phyloP scores from a whole-genome alignment of 2,797 vertebrate species.

The Gobionotothen gibberifrons region DNA sequence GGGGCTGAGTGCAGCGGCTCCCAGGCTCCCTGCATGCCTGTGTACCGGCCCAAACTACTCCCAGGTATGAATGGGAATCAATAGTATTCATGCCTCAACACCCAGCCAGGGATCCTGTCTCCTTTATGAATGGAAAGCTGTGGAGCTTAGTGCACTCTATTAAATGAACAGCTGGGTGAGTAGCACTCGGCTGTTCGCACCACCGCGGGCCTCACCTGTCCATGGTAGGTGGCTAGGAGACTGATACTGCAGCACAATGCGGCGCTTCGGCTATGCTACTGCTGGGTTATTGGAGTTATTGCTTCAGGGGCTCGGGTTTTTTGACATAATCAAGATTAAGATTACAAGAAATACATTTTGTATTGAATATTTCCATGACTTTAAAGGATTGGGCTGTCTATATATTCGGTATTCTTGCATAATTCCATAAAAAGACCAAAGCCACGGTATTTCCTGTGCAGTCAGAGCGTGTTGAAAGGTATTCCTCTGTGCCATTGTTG shows the following conservation, averaged over 20 bases:
- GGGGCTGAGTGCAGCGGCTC: conserved; percentile 47
- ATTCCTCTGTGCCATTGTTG: not conserved
- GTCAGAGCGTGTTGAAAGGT: not conserved
- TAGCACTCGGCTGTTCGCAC: conserved; percentile 66
- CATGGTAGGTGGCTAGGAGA: conserved; percentile 61
- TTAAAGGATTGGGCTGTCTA: no score
- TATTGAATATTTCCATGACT: not conserved
- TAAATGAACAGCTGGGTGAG: conserved; percentile 80
- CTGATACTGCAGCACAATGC: conserved; percentile 53
- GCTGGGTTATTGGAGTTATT: not conserved
- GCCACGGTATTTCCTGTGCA: not conserved
- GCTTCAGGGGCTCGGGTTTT: conserved; percentile 15
- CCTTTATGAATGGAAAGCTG: conserved; percentile 76
- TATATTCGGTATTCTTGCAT: not conserved
- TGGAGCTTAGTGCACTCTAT: conserved; percentile 76
- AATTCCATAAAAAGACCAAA: conserved; percentile 7
- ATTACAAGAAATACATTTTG: not conserved
- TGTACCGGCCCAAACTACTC: conserved; percentile 52
- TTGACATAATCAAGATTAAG: not conserved
- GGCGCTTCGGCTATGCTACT: conserved; percentile 6
- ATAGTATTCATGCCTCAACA: conserved; percentile 75
- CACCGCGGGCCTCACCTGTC: conserved; percentile 67
- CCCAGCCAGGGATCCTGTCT: conserved; percentile 72
- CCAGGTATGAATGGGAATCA: conserved; percentile 75
- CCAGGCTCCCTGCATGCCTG: conserved; percentile 52